Conservation (phyloP, 2,797 vertebrate genomes). For the Thunnus albacares region DNA sequence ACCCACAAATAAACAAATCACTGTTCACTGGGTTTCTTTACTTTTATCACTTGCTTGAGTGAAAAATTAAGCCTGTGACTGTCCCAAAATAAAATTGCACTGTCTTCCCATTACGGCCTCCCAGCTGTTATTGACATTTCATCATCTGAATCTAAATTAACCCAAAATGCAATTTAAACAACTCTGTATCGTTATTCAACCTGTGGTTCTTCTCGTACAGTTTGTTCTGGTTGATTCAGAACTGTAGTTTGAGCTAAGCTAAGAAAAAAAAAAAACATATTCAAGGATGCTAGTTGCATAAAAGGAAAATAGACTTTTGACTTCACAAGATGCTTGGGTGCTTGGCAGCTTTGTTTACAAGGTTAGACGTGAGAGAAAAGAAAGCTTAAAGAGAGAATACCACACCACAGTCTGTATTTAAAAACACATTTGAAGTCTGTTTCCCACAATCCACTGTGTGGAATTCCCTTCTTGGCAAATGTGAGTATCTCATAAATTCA, state of each 20-base stretch:
- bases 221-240: conserved; percentile 11
- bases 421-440: conserved; percentile 60
- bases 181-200: background rate
- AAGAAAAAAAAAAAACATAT: background rate
- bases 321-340: conserved; percentile 16
- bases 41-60: no score
- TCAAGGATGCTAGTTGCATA: conserved; percentile 18
- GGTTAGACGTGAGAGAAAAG: conserved; percentile 49
- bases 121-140: background rate
- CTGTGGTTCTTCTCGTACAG: background rate
- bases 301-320: conserved; percentile 40
- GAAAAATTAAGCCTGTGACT: background rate
- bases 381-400: conserved; percentile 48
- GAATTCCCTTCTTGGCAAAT: conserved; percentile 64
- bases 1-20: background rate
- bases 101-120: background rate
- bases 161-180: conserved; percentile 2
- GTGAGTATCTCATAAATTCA: conserved; percentile 55
- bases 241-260: background rate
- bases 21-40: background rate
- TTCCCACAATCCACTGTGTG: conserved; percentile 63
- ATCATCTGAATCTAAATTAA: background rate
- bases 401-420: conserved; percentile 50
- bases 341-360: conserved; percentile 66
- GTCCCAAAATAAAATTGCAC: background rate